Conservation (phyloP, 2,113 vertebrate species). For the Macrotus californicus region DNA sequence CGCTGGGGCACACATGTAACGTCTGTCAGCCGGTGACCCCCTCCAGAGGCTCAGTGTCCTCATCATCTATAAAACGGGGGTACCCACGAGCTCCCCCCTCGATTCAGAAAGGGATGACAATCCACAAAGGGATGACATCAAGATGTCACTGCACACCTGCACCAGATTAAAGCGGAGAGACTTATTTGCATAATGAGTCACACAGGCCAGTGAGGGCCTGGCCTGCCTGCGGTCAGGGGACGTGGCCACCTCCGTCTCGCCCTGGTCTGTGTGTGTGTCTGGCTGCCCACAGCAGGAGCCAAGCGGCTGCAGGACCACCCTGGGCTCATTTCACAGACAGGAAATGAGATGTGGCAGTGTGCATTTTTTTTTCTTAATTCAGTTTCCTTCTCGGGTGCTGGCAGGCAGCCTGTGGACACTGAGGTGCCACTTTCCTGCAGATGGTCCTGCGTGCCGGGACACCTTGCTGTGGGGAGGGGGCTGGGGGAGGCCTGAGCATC, state of each 20-base stretch:
- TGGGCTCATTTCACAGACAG: rapidly evolving
- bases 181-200: background rate
- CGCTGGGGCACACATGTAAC: rapidly evolving
- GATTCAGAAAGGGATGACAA: background rate
- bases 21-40: rapidly evolving
- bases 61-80: background rate
- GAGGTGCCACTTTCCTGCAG: background rate
- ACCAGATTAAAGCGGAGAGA: background rate
- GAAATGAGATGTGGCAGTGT: rapidly evolving
- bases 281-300: rapidly evolving
- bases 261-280: rapidly evolving
- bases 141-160: rapidly evolving
- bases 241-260: background rate
- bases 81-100: background rate
- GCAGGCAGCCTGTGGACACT: background rate
- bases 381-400: background rate
- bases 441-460: rapidly evolving
- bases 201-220: too few species aligned
- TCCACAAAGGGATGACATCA: background rate
- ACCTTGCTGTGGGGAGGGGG: too few species aligned
- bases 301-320: rapidly evolving
- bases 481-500: rapidly evolving
- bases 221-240: too few species aligned
- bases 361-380: background rate
- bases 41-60: background rate